phyloP scores from a whole-genome alignment of 2,888 invertebrate genomes.

The Celastrina argiolus region DNA sequence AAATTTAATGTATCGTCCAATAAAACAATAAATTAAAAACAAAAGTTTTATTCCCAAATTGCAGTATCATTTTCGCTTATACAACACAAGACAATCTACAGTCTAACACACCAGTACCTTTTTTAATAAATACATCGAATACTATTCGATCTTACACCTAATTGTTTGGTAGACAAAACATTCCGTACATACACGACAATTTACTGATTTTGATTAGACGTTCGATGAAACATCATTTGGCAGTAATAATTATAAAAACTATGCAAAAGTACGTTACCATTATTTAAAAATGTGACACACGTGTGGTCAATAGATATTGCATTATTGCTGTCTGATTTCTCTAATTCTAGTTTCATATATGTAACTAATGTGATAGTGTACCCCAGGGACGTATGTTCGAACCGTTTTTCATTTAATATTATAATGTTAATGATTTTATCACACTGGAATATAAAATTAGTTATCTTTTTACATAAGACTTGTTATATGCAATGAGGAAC shows the following conservation, averaged over 20 bases:
- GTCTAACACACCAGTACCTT: conserved; percentile 22
- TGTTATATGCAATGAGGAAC: conserved; percentile 25
- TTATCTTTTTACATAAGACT: background rate
- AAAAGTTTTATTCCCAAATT: conserved; percentile 24
- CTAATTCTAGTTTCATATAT: background rate
- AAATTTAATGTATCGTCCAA: background rate
- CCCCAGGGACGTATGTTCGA: background rate
- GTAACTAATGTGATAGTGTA: background rate
- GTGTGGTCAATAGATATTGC: background rate
- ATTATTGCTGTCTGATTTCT: background rate
- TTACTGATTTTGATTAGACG: background rate
- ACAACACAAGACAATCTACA: conserved; percentile 22
- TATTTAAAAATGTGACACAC: background rate
- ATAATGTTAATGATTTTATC: background rate
- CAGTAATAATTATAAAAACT: background rate
- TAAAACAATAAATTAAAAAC: conserved; percentile 21
- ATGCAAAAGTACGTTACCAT: background rate
- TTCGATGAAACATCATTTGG: conserved; percentile 8
- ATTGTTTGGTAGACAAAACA: background rate
- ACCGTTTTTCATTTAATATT: background rate
- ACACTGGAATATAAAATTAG: background rate
- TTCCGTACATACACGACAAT: background rate
- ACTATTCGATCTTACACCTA: background rate
- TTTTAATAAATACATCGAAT: conserved; percentile 16
- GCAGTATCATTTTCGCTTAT: conserved; percentile 21